Evolutionary conservation across 2,797 vertebrate genomes (phyloP).

Genomic region (Psittacula derbiana): DNA sequence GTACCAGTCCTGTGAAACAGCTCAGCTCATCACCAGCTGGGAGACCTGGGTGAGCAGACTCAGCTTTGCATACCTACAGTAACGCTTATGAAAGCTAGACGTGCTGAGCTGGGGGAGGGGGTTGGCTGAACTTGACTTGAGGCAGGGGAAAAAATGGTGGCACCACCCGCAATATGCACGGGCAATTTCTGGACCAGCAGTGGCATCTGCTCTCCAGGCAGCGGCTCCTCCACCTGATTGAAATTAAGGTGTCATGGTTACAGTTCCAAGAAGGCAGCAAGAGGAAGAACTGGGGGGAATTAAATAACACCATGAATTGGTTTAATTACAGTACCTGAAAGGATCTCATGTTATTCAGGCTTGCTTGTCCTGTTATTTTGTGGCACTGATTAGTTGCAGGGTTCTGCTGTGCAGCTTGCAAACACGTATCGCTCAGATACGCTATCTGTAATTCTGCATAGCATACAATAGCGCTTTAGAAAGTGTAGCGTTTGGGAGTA

Average conservation of each 20-base stretch:
- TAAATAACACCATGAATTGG: neutral
- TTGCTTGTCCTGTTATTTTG: conserved; percentile 43
- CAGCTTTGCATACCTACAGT: neutral
- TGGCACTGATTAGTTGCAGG: conserved; percentile 39
- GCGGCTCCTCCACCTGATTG: neutral
- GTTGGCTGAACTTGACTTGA: neutral
- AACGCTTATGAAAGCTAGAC: conserved; percentile 34
- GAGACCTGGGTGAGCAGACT: conserved; percentile 32
- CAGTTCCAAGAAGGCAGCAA: conserved; percentile 34
- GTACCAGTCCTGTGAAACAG: neutral
- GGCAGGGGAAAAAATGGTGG: neutral
- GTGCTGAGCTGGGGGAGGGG: neutral
- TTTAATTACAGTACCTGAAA: conserved; percentile 49
- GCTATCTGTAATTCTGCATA: neutral
- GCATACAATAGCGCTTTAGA: neutral
- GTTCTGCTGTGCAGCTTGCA: conserved; percentile 6
- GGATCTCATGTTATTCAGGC: conserved; percentile 32
- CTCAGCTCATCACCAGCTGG: conserved; percentile 42
- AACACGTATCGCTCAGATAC: neutral
- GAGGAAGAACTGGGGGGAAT: conserved; percentile 17
- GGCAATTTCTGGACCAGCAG: conserved; percentile 24
- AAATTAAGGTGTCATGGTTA: conserved; percentile 48
- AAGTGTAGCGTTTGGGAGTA: conserved; percentile 8
- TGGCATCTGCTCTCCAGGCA: conserved; percentile 31
- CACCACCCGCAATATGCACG: neutral